phyloP scores from a whole-genome alignment of 2,888 invertebrate genomes.

The Cosmia trapezina region DNA sequence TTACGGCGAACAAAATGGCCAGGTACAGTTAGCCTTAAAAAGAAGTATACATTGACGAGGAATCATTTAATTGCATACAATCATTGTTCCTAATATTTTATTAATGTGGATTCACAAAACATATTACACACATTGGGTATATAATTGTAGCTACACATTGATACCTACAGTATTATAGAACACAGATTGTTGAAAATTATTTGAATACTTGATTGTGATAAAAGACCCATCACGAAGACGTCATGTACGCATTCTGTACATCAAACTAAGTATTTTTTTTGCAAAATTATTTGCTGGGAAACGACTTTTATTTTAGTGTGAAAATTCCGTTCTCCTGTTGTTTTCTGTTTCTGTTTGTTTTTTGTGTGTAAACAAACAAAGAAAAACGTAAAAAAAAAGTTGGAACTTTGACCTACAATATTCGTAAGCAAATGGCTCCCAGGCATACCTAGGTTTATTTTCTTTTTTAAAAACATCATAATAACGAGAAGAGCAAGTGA shows the following conservation, averaged over 20 bases:
- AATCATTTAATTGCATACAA: too few species aligned
- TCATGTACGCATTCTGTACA: background rate
- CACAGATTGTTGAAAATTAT: background rate
- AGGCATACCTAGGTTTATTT: background rate
- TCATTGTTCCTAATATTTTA: too few species aligned
- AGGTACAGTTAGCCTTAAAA: background rate
- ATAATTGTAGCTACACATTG: background rate
- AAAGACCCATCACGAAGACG: too few species aligned
- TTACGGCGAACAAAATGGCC: conserved; percentile 73
- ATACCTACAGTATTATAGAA: background rate
- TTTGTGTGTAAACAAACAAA: too few species aligned
- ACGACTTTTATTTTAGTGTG: background rate
- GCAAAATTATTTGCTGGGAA: background rate
- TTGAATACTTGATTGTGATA: background rate
- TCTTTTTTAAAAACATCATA: background rate
- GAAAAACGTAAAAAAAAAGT: background rate
- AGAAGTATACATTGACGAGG: background rate
- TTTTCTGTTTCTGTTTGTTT: too few species aligned
- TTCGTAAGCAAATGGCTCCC: background rate
- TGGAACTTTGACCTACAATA: background rate
- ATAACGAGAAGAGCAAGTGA: background rate
- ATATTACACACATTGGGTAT: background rate
- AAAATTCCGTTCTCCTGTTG: background rate
- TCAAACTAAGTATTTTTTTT: background rate
- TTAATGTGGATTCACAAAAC: background rate